These are phyloP conservation scores for Dermolepida albohirtum DNA, from an alignment of 2,888 invertebrate genomes.

Conservation along the genomic window DNA sequence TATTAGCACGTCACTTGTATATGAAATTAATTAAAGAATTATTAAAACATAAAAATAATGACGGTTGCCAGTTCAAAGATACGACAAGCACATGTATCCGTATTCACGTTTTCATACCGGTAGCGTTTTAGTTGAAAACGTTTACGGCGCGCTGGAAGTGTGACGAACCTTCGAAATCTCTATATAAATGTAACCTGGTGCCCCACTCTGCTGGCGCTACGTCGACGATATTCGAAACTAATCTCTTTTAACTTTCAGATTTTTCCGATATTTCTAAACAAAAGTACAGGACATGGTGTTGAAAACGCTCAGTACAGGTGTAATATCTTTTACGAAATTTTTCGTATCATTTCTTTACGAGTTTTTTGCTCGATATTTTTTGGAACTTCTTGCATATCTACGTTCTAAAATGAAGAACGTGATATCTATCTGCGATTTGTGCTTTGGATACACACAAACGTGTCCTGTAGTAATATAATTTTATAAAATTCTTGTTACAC, in stretches of 20 bases:
- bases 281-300: slow-evolving; percentile 22
- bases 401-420: no score
- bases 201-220: slow-evolving; percentile 47
- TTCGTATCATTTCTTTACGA: slow-evolving; percentile 2
- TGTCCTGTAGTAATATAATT: no score
- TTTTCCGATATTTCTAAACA: slow-evolving; percentile 24
- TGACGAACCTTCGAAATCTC: slow-evolving; percentile 41
- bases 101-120: slow-evolving; percentile 36
- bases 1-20: slow-evolving; percentile 13
- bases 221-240: slow-evolving; percentile 38
- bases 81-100: slow-evolving; percentile 34
- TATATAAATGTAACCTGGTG: slow-evolving; percentile 49
- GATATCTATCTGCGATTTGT: no score
- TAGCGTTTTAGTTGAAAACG: slow-evolving; percentile 36
- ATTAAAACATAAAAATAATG: slow-evolving; percentile 20
- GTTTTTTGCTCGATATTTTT: no score
- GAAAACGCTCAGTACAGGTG: neutral
- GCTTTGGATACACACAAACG: no score
- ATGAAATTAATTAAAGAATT: slow-evolving; percentile 18
- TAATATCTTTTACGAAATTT: slow-evolving; percentile 7
- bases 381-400: no score
- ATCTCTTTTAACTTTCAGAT: slow-evolving; percentile 36
- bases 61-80: slow-evolving; percentile 22
- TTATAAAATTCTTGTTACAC: no score
- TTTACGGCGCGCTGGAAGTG: slow-evolving; percentile 38